Evolutionary conservation across 2,888 invertebrate genomes (phyloP).

Genomic region (Lochmaea capreae): DNA sequence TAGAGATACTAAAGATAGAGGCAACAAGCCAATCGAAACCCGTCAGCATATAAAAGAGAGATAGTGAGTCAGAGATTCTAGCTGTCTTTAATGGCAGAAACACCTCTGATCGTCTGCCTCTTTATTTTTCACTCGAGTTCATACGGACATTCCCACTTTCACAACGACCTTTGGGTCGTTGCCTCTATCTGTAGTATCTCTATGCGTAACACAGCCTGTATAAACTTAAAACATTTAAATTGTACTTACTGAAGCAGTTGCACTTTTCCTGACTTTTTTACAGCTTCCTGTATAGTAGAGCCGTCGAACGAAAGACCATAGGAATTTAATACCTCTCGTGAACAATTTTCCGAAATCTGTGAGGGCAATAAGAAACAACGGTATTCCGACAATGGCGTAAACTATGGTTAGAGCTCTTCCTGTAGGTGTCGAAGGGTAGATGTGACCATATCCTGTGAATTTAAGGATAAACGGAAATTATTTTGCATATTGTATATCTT

Average conservation of each 20-base stretch:
- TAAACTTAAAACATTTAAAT: slow-evolving; percentile 4
- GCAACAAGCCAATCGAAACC: no score
- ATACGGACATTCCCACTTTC: no score
- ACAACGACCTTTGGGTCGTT: no score
- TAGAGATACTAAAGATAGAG: no score
- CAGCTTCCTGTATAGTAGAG: slow-evolving; percentile 90
- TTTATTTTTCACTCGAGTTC: no score
- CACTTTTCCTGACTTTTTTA: slow-evolving; percentile 79
- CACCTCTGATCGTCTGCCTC: no score
- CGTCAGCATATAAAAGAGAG: no score
- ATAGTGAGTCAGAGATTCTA: no score
- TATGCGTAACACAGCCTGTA: no score
- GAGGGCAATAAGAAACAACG: slow-evolving; percentile 91
- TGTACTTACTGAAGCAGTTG: slow-evolving; percentile 74
- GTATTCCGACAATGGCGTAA: slow-evolving; percentile 96
- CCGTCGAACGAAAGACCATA: slow-evolving; percentile 87
- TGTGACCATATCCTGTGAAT: slow-evolving; percentile 93
- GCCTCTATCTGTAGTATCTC: no score
- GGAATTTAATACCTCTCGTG: slow-evolving; percentile 88
- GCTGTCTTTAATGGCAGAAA: no score
- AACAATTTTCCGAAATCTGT: slow-evolving; percentile 96
- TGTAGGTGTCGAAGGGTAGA: slow-evolving; percentile 88
- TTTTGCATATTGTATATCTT: no score
- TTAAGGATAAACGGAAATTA: slow-evolving; percentile 13
- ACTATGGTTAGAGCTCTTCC: slow-evolving; percentile 91